Evolutionary conservation across 1,140 invertebrate species (phyloP), one percentile per base, ranked within the genome.

Genomic region (Micrasema longulum): DNA sequence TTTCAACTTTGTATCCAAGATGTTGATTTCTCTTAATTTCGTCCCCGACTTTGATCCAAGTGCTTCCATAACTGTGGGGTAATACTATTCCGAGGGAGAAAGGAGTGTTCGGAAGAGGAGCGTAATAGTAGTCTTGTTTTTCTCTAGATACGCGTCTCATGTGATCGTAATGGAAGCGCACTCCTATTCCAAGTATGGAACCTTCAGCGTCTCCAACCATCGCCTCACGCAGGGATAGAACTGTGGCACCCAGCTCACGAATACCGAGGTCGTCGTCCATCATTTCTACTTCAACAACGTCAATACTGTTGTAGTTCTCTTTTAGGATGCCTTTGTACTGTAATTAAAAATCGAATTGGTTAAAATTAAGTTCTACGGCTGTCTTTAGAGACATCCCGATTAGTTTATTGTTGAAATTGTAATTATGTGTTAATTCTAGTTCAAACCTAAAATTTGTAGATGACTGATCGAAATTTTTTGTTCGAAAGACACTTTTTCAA

Each of bases 281-380:
- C 71, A 97, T 90, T 83, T 99, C 97, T 12, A 99, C 92, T 85
- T 99, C 96, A 0, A 92, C 92, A n/a, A 99, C 87, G 84, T 98
- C 97, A 20, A 99, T 91, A 78, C 95, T 98, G 82, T 98, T 97
- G 81, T 96, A 98, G 80, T 97, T 97, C n/a, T 91, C 88, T 84
- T 97, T 97, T 20, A 97, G 82, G 48, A 88, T 82, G 48, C 89
- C 90, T 74, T 91, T 86, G 77, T 89, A 88, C 91, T 92, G 80
- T 74, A 83, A 78, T 64, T 65, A 26, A 10, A 36, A 63, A 23
- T 47, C 43, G 14, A 31, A 35, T 65, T 71, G 68, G 3, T 3
- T 43, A 43, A n/a, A n/a, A n/a, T n/a, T n/a, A n/a, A n/a, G n/a
- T n/a, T n/a, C n/a, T n/a, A n/a, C n/a, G n/a, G n/a, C n/a, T n/a